Conservation (phyloP, 2,888 invertebrate species). For the Pyrrhosoma nymphula region DNA sequence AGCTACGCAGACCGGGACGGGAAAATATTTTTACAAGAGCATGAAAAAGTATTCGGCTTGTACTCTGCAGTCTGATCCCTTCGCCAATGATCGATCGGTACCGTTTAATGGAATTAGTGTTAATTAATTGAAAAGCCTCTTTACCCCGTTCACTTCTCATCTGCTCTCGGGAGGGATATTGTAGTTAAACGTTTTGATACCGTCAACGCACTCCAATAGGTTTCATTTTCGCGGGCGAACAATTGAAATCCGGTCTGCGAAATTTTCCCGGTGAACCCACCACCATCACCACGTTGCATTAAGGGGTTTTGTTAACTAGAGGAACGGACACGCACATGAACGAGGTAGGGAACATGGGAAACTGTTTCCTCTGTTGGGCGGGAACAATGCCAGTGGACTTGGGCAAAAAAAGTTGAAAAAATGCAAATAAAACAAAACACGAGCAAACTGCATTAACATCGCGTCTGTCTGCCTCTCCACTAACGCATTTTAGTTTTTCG, state of each 20-base stretch:
- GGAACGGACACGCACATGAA: not conserved
- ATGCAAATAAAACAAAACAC: not conserved
- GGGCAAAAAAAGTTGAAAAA: too few species aligned
- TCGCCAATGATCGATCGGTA: not conserved
- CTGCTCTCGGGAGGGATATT: not conserved
- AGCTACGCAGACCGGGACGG: not conserved
- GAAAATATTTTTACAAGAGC: not conserved
- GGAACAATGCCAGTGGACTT: not conserved
- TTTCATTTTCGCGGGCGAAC: slow-evolving; percentile 11
- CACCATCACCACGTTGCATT: not conserved
- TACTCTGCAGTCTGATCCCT: not conserved
- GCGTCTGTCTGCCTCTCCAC: not conserved
- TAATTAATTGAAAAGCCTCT: slow-evolving; percentile 3
- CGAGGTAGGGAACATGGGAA: not conserved
- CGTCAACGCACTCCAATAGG: slow-evolving; percentile 6
- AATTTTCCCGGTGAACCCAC: not conserved
- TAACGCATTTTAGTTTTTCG: not conserved
- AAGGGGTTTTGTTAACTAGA: not conserved
- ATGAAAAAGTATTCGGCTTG: not conserved
- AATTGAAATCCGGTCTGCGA: slow-evolving; percentile 12
- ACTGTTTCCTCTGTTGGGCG: not conserved
- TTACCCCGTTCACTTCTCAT: too few species aligned
- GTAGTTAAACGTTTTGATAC: not conserved
- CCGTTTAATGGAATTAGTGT: slow-evolving; percentile 7
- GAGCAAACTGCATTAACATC: not conserved